Percentiles rank a stretch among this genome's conserved stretches.
These are phyloP conservation scores for Spialia ferax DNA, from an alignment of 2,888 invertebrate genomes.

Conservation along the genomic window DNA sequence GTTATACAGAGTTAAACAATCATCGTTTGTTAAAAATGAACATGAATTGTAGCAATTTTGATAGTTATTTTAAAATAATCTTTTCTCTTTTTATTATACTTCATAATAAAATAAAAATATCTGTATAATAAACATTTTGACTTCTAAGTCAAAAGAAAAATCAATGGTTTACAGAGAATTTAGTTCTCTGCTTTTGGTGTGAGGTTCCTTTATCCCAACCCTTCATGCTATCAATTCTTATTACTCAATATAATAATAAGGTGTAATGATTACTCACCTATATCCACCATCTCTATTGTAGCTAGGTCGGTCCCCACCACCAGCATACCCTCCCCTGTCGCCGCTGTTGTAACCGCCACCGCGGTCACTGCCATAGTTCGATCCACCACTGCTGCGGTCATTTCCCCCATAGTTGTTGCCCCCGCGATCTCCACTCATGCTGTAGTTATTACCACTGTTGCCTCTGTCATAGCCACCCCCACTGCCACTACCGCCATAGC, in stretches of 20 bases:
- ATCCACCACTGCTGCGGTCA: slow-evolving; percentile 71
- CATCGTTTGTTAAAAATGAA: no score
- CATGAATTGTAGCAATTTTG: no score
- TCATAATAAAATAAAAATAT: no score
- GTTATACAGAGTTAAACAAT: no score
- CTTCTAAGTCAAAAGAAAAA: no score
- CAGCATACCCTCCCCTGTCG: slow-evolving; percentile 69
- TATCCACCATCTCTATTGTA: slow-evolving; percentile 86
- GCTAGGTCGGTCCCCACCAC: slow-evolving; percentile 78
- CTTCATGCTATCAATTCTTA: background rate
- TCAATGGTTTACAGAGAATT: no score
- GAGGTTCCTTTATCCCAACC: no score
- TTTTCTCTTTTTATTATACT: no score
- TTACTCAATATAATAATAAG: background rate
- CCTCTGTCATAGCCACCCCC: slow-evolving; percentile 61
- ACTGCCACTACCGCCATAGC: slow-evolving; percentile 59
- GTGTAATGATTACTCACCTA: slow-evolving; percentile 82
- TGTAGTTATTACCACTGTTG: slow-evolving; percentile 64
- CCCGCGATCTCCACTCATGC: slow-evolving; percentile 69
- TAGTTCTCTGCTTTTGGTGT: no score
- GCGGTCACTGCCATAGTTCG: slow-evolving; percentile 65
- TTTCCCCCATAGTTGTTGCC: slow-evolving; percentile 71
- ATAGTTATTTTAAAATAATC: no score
- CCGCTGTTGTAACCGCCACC: slow-evolving; percentile 72
- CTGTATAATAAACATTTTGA: no score